These are phyloP conservation scores for Zaprionus inermis DNA, from an alignment of 1,140 invertebrate species.

Conservation along the genomic window DNA sequence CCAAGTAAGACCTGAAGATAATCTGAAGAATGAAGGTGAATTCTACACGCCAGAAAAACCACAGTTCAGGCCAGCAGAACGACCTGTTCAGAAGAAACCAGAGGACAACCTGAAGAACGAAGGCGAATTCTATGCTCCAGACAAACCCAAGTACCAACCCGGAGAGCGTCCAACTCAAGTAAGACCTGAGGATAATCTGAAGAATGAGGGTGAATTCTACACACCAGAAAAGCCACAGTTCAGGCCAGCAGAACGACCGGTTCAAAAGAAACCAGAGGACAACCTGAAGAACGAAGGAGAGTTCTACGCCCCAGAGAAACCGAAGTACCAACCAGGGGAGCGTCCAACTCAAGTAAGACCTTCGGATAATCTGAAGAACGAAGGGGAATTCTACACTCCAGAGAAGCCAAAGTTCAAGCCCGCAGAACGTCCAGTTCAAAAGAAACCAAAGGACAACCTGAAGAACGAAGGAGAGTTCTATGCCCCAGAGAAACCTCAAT, in stretches of 20 bases:
- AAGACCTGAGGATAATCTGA: slow-evolving; percentile 85
- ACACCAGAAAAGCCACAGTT: slow-evolving; percentile 85
- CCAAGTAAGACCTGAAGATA: slow-evolving; percentile 85
- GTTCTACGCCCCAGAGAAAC: slow-evolving; percentile 33
- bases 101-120: slow-evolving; percentile 86
- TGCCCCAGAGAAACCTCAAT: too few species aligned
- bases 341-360: slow-evolving; percentile 85
- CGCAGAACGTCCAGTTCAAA: slow-evolving; percentile 49
- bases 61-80: too few species aligned
- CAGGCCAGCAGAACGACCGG: slow-evolving; percentile 20
- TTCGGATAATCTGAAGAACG: slow-evolving; percentile 86
- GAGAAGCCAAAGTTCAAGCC: slow-evolving; percentile 84
- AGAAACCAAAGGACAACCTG: slow-evolving; percentile 86
- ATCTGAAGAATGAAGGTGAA: slow-evolving; percentile 86
- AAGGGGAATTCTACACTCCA: slow-evolving; percentile 85
- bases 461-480: slow-evolving; percentile 86
- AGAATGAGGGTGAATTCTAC: slow-evolving; percentile 87
- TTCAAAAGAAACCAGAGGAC: slow-evolving; percentile 15
- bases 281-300: slow-evolving; percentile 26
- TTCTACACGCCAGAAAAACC: slow-evolving; percentile 52
- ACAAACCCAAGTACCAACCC: slow-evolving; percentile 83
- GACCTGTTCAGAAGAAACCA: slow-evolving; percentile 40
- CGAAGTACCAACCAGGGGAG: slow-evolving; percentile 6
- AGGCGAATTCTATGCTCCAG: slow-evolving; percentile 87
- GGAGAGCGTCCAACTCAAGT: slow-evolving; percentile 84